Evolutionary conservation across 92 coral and sea anemone genomes (phyloP).

Genomic region (Paramuricea clavata): DNA sequence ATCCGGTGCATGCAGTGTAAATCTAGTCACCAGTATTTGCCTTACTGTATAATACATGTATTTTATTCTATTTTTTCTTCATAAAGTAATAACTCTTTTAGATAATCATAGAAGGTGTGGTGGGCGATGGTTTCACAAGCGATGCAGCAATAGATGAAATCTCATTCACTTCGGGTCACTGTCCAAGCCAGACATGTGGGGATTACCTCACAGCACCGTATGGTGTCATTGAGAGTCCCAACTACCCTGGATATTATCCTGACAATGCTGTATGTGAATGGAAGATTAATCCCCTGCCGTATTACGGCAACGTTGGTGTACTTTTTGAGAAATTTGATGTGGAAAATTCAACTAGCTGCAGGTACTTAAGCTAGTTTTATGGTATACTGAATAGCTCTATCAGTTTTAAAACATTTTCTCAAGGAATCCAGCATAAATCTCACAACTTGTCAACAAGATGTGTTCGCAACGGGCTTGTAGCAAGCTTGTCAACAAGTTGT

Average conservation of each 20-base stretch:
- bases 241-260: slow-evolving; percentile 66
- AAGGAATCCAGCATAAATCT: no score
- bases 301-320: slow-evolving; percentile 40
- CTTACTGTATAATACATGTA: no score
- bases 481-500: no score
- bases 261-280: slow-evolving; percentile 72
- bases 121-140: slow-evolving; percentile 62
- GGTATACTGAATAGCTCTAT: background rate
- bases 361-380: slow-evolving; percentile 26
- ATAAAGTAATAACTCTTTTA: background rate
- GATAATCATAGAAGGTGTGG: slow-evolving; percentile 65
- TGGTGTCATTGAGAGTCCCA: slow-evolving; percentile 70
- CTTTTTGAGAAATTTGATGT: slow-evolving; percentile 49
- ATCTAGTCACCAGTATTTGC: no score
- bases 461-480: no score
- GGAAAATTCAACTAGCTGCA: slow-evolving; percentile 50
- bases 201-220: slow-evolving; percentile 53
- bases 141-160: slow-evolving; percentile 69
- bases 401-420: background rate
- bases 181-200: slow-evolving; percentile 65
- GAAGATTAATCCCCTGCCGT: slow-evolving; percentile 70
- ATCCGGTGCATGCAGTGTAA: no score
- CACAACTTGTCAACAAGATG: no score
- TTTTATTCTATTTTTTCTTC: background rate
- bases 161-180: slow-evolving; percentile 57